phyloP scores from a whole-genome alignment of 2,888 invertebrate genomes.

The Drosophila cracens region DNA sequence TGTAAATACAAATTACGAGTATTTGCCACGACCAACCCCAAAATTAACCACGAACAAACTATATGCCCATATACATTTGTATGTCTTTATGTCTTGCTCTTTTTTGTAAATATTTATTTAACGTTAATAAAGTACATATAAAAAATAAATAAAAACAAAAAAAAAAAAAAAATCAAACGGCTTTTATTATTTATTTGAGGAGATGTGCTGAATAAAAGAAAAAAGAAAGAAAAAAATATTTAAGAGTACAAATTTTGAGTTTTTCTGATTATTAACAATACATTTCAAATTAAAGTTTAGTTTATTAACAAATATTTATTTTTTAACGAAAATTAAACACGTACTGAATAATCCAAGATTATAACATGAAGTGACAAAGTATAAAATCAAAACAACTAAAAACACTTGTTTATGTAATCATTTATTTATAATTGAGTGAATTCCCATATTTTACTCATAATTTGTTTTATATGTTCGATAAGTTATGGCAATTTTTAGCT shows the following conservation, averaged over 20 bases:
- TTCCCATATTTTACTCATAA: background rate
- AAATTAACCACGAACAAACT: constrained; percentile 41
- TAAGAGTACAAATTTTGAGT: background rate
- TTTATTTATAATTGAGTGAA: background rate
- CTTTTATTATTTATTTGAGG: constrained; percentile 4
- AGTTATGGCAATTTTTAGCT: background rate
- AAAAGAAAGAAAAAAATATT: background rate
- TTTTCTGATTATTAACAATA: background rate
- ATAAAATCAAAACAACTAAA: background rate
- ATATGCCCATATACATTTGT: constrained; percentile 37
- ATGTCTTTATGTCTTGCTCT: constrained; percentile 62
- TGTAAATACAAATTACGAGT: constrained; percentile 59
- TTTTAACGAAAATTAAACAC: background rate
- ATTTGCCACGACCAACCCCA: constrained; percentile 18
- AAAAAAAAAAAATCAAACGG: background rate
- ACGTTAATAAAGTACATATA: constrained; percentile 76
- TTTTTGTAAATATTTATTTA: constrained; percentile 83
- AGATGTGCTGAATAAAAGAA: background rate
- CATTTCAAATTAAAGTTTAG: background rate
- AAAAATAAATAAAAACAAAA: constrained; percentile 59
- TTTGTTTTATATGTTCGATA: background rate
- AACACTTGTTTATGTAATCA: background rate
- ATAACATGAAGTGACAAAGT: background rate
- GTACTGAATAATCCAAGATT: background rate
- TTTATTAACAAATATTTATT: background rate